Base-by-base conservation (phyloP, 2,797 vertebrate species). In the Salmo trutta region DNA sequence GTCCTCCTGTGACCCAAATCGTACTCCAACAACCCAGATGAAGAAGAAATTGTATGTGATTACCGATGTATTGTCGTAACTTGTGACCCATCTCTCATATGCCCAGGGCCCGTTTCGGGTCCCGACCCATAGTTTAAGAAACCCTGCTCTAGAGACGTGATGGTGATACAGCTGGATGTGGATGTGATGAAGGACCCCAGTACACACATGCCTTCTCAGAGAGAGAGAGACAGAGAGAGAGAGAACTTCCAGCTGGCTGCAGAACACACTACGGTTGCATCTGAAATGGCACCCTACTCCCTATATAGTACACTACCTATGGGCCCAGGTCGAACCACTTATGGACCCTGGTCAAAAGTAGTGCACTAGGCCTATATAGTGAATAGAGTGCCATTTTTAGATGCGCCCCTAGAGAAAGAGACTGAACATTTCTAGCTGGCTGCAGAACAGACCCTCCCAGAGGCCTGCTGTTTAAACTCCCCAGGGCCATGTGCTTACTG, bases 351-450 rank as follows among this genome's bases (percentile, higher is more conserved):
- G 41, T 12, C 41, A 47, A 47, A 47, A 47, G 41, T 12, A 47
- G 10, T 12, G 41, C 0, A 1, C 41, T 47, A 47, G 41, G 41
- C 41, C 41, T 47, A 47, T 47, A 47, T 47, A 47, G 41, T 47
- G 41, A 12, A 47, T 47, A 47, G 10, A 10, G 10, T 14, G 41
- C 2, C 41, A 47, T 47, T 1, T 1, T 47, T 12, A 10, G 41
- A 47, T 47, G 41, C 1, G 2, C 2, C 41, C 10, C 41, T 47
- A 47, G 41, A 47, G 10, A 47, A 10, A 47, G 10, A 47, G 12
- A 68, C 71, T 62, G 73, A 75, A 19, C 31, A 8, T 5, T 79
- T 79, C 77, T 73, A 79, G 73, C 21, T 79, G 77, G 24, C 16
- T 33, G 5, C 33, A 27, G 15, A 53, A 47, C 33, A 52, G 15